A percentile compares a stretch with the other conserved stretches of the same genome.
Evolutionary conservation across 2,113 vertebrate genomes (phyloP).

Genomic region (Stercorarius parasiticus): DNA sequence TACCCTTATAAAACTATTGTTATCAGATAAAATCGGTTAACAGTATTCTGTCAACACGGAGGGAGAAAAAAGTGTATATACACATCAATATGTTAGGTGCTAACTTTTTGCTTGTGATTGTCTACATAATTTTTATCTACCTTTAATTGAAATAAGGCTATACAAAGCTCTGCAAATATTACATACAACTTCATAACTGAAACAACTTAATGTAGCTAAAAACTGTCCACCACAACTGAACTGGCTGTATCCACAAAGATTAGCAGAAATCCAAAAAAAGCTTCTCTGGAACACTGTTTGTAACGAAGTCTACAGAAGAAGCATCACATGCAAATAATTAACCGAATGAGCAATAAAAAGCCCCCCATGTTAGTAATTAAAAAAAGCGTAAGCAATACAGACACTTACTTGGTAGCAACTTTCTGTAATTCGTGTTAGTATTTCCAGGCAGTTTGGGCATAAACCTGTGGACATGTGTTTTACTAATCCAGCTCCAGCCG

Average conservation of each 20-base stretch:
- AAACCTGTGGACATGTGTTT: conserved; percentile 92
- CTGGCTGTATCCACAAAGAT: neutral
- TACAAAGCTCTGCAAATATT: neutral
- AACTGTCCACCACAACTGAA: neutral
- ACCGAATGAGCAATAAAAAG: neutral
- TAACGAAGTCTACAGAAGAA: neutral
- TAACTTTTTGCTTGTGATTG: neutral
- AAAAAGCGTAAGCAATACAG: neutral
- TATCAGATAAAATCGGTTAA: neutral
- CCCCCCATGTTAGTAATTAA: neutral
- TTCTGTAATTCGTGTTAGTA: conserved; percentile 94
- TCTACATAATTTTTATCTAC: neutral
- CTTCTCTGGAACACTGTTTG: neutral
- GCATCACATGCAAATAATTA: neutral
- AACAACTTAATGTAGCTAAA: neutral
- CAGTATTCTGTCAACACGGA: neutral
- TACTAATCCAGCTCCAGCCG: conserved; percentile 98
- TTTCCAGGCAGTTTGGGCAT: conserved; percentile 91
- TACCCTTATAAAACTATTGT: neutral
- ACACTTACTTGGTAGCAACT: conserved; percentile 77
- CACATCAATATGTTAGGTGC: neutral
- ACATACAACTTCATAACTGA: neutral
- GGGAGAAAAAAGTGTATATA: too few species aligned
- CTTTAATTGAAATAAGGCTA: neutral
- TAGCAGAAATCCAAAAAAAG: neutral